Base-by-base conservation (phyloP, 2,113 vertebrate species). In the Clarias batrachus region DNA sequence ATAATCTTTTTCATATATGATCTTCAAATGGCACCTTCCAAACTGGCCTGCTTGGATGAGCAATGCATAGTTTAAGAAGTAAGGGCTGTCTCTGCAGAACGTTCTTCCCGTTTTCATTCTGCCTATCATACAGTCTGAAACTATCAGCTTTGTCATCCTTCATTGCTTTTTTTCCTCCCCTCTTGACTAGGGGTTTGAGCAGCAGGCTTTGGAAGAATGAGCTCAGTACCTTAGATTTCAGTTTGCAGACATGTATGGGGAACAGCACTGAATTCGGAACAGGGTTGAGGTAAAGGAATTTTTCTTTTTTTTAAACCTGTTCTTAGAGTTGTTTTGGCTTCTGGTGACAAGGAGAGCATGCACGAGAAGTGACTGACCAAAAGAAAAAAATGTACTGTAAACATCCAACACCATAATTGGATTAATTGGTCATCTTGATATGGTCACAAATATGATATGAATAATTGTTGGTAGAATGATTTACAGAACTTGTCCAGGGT, bases 141-240 rank as follows among this genome's bases (percentile, higher is more conserved):
- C 27, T 65, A 59, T 60, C 82, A 73, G 66, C 27, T 73, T 59
- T 73, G 66, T 59, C 82, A 70, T 25, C 66, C 66, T 83, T 70
- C 65, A 59, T 33, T 83, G 66, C 41, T 73, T 70, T n/a, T 59
- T 83, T 25, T 59, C 57, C 57, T 25, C 57, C 37, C 16, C 8
- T 59, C 52, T 21, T 37, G 66, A 71, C 65, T 83, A 54, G 54
- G 73, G 7, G 54, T 71, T 71, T 83, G 52, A 59, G 66, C 9
- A 83, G 66, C 52, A 73, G 19, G 11, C 19, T 70, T 37, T 33
- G 54, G 54, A 57, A 37, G 17, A 83, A 2, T 33, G n/a, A 83
- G 21, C 54, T 17, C 25, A 17, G 48, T 65, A 68, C 63, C 37
- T 79, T 59, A 30, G 9, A 27, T 59, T 79, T 59, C 57, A 80